Conservation (phyloP, 2,797 vertebrate species). For the Orestias chungarensis region DNA sequence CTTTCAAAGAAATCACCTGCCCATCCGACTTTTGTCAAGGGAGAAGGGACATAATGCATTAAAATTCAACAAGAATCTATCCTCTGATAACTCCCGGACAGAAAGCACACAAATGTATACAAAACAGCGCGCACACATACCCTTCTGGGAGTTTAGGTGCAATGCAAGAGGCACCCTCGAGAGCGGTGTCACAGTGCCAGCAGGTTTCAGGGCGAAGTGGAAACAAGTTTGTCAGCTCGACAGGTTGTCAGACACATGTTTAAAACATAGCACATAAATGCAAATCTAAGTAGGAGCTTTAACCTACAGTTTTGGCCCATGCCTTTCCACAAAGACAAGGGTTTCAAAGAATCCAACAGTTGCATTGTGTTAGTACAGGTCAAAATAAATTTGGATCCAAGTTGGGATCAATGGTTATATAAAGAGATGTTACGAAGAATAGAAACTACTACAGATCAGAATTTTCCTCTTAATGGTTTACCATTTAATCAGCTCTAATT, state of each 20-base stretch:
- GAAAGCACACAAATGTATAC: slow-evolving; percentile 25
- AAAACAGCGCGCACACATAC: slow-evolving; percentile 12
- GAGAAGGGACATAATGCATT: slow-evolving; percentile 52
- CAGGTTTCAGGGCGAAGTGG: slow-evolving; percentile 54
- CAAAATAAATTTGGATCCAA: slow-evolving; percentile 5
- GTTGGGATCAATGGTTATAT: not conserved
- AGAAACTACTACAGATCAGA: not conserved
- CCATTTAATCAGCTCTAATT: not conserved
- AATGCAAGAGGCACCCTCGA: slow-evolving; percentile 42
- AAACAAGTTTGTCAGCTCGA: slow-evolving; percentile 60
- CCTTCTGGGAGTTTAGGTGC: slow-evolving; percentile 49
- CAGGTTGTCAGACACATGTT: slow-evolving; percentile 71
- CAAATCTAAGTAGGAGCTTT: slow-evolving; percentile 51
- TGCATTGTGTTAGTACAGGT: slow-evolving; percentile 26
- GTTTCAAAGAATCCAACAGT: slow-evolving; percentile 48
- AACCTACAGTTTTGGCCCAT: slow-evolving; percentile 45
- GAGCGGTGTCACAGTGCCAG: slow-evolving; percentile 53
- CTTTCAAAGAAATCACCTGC: slow-evolving; percentile 54
- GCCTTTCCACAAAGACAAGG: slow-evolving; percentile 44
- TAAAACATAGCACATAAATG: slow-evolving; percentile 73
- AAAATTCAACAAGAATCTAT: slow-evolving; percentile 54
- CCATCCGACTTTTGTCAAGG: slow-evolving; percentile 56
- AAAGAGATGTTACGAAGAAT: not conserved
- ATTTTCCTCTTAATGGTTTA: no score
- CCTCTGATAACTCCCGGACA: slow-evolving; percentile 35